phyloP scores from a whole-genome alignment of 2,888 invertebrate genomes.

The Philereme transversata region DNA sequence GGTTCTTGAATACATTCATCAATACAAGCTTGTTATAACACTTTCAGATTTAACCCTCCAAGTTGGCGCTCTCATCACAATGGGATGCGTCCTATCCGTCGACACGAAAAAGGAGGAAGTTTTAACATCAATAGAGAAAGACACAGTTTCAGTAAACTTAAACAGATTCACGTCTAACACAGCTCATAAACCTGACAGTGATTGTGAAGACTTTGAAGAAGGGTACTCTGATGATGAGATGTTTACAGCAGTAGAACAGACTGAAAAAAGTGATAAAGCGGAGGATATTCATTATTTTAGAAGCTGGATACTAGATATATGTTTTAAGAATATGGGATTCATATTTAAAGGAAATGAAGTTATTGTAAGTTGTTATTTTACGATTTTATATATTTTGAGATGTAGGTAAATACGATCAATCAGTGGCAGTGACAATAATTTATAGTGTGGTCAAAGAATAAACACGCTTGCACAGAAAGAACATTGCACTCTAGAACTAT shows the following conservation, averaged over 20 bases:
- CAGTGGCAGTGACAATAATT: no score
- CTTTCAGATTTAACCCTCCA: constrained; percentile 86
- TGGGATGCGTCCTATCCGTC: constrained; percentile 87
- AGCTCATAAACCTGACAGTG: constrained; percentile 42
- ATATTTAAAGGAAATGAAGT: constrained; percentile 59
- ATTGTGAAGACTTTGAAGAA: constrained; percentile 76
- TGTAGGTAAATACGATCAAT: no score
- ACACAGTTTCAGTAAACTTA: constrained; percentile 48
- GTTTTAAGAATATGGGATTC: constrained; percentile 84
- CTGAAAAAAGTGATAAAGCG: constrained; percentile 46
- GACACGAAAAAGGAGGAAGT: constrained; percentile 87
- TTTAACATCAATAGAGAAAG: constrained; percentile 80
- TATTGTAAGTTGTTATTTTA: constrained; percentile 52
- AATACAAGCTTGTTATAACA: no score
- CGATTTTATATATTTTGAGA: no score
- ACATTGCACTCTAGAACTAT: no score
- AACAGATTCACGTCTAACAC: constrained; percentile 14
- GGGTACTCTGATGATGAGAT: constrained; percentile 76
- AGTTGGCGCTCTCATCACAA: constrained; percentile 89
- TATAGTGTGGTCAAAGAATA: no score
- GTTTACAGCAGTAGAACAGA: constrained; percentile 52
- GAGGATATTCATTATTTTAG: constrained; percentile 62
- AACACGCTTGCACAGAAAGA: no score
- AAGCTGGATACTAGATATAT: constrained; percentile 86
- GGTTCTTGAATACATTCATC: no score